Base-by-base conservation (phyloP, 2,888 invertebrate species). In the Piscicola geometra region DNA sequence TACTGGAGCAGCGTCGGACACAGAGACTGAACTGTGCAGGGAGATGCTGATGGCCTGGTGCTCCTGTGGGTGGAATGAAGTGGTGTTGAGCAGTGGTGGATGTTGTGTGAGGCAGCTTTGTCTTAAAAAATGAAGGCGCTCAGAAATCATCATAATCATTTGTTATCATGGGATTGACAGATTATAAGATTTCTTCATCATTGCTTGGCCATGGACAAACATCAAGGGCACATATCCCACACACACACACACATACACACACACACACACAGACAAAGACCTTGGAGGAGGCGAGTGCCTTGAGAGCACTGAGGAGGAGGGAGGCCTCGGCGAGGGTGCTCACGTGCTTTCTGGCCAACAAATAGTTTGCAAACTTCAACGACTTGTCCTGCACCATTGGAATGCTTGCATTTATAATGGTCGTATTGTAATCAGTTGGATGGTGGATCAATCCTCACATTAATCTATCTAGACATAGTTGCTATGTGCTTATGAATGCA, bases 331-430 rank as follows among this genome's bases (percentile, higher is more conserved):
- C 91, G 0, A 92, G 88, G 1, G 92, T 90, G 84, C 92, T 93
- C 1, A 96, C 95, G 68, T 93, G 93, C 80, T 92, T 91, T 66
- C 97, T 89, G 68, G 92, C 92, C 78, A 95, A 87, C 82, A 97
- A 89, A 87, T 97, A 98, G 83, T 91, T 91, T 0, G 91, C 90
- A 82, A 98, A 91, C 87, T 97, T 97, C 71, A 92, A 89, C 0
- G 90, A 90, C 86, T 95, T 94, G 35, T 90, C 90, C 81, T 85
- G 81, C n/a, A n/a, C n/a, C n/a, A n/a, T n/a, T n/a, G n/a, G n/a
- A n/a, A n/a, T n/a, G n/a, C 5, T 28, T 36, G n/a, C 36, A 50
- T 25, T 70, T 35, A 21, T 28, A 15, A 0, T 3, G 28, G 18
- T 41, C 60, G 9, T 64, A 68, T 47, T 12, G 18, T 35, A 71